Evolutionary conservation across 2,113 vertebrate species (phyloP).

Genomic region (Stegostoma tigrinum): DNA sequence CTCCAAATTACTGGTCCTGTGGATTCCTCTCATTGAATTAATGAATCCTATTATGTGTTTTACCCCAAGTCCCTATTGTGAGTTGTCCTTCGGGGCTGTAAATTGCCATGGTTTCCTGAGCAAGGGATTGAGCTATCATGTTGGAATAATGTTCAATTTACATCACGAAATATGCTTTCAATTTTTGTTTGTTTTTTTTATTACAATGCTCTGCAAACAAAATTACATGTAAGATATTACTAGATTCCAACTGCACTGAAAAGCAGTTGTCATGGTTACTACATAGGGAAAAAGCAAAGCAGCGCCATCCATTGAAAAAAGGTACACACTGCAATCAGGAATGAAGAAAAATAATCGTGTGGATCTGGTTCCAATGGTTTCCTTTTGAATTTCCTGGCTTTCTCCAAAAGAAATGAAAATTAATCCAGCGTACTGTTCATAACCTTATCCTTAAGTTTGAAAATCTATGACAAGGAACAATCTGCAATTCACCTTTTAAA

Average conservation of each 20-base stretch:
- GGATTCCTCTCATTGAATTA: not conserved
- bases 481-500: not conserved
- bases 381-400: not conserved
- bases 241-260: not conserved
- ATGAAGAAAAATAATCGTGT: not conserved
- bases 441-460: not conserved
- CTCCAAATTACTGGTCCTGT: not conserved
- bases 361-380: not conserved
- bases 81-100: not conserved
- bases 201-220: slow-evolving; percentile 15
- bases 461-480: not conserved
- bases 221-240: slow-evolving; percentile 8
- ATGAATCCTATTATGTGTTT: not conserved
- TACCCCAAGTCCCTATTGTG: not conserved
- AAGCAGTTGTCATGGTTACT: not conserved
- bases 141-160: not conserved
- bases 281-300: not conserved
- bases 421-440: not conserved
- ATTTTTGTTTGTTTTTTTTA: slow-evolving; percentile 13
- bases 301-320: not conserved
- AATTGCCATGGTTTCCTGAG: not conserved
- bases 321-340: not conserved
- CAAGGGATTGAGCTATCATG: not conserved
- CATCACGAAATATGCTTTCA: slow-evolving; percentile 1
- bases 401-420: not conserved